phyloP scores from a whole-genome alignment of 2,888 invertebrate genomes.

The Aphidius colemani region DNA sequence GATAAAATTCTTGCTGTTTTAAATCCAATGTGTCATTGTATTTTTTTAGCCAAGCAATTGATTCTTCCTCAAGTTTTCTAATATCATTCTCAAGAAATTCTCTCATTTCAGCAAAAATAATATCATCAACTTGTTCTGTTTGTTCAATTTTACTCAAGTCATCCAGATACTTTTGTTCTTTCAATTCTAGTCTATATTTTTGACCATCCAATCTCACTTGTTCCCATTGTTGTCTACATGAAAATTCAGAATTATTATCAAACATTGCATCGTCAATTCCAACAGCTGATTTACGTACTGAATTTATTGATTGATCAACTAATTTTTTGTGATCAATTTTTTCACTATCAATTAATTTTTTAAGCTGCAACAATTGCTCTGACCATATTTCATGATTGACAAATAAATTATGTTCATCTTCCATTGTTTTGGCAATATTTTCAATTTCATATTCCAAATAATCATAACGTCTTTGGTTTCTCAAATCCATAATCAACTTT shows the following conservation, averaged over 20 bases:
- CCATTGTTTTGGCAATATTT: constrained; percentile 35
- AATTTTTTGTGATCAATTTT: constrained; percentile 35
- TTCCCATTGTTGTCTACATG: constrained; percentile 45
- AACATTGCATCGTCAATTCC: constrained; percentile 40
- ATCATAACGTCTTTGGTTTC: constrained; percentile 33
- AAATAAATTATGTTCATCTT: constrained; percentile 40
- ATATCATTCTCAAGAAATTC: constrained; percentile 37
- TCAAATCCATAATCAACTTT: constrained; percentile 36
- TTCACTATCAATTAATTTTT: constrained; percentile 35
- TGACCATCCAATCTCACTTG: constrained; percentile 44
- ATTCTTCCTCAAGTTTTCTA: constrained; percentile 39
- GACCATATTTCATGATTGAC: constrained; percentile 41
- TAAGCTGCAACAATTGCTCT: constrained; percentile 38
- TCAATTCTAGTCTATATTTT: constrained; percentile 30
- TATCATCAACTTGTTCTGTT: constrained; percentile 36
- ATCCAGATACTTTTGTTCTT: constrained; percentile 37
- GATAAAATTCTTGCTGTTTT: constrained; percentile 40
- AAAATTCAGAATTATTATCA: constrained; percentile 38
- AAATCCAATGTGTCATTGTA: constrained; percentile 43
- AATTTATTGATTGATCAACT: constrained; percentile 26
- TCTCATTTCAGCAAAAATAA: constrained; percentile 38
- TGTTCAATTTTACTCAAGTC: constrained; percentile 35
- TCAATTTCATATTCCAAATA: constrained; percentile 41
- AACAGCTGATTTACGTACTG: constrained; percentile 35
- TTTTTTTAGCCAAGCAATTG: constrained; percentile 40